Conservation (phyloP, 1,140 invertebrate species). For the Ridgeia piscesae region DNA sequence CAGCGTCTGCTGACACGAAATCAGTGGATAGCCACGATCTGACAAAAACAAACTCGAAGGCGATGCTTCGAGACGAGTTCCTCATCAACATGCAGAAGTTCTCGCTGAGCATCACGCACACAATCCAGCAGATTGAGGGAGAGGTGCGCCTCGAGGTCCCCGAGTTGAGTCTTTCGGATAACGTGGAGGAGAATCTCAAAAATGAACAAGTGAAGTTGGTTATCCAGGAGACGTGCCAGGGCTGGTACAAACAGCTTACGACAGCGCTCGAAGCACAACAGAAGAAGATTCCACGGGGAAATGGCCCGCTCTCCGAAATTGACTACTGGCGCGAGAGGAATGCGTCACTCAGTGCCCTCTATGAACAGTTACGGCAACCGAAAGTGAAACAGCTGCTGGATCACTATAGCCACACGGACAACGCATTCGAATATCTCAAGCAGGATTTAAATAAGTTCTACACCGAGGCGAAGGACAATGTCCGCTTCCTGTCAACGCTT, state of each 20-base stretch:
- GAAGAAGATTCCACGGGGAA: conserved; percentile 62
- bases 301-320: conserved; percentile 78
- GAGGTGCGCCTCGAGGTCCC: conserved; percentile 58
- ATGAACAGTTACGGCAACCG: conserved; percentile 77
- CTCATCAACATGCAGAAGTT: conserved; percentile 60
- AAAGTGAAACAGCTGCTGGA: conserved; percentile 67
- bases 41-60: conserved; percentile 42
- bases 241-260: conserved; percentile 55
- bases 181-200: conserved; percentile 49
- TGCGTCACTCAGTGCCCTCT: conserved; percentile 71
- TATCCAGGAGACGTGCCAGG: conserved; percentile 47
- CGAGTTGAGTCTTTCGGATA: conserved; percentile 45
- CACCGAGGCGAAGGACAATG: conserved; percentile 79
- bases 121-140: conserved; percentile 59
- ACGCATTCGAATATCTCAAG: conserved; percentile 27
- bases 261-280: conserved; percentile 51
- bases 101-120: conserved; percentile 53
- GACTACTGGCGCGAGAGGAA: conserved; percentile 80
- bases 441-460: conserved; percentile 69
- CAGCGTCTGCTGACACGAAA: background rate
- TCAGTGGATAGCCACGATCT: conserved; percentile 27
- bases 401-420: conserved; percentile 61
- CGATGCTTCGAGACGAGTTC: conserved; percentile 59
- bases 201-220: conserved; percentile 49
- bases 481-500: conserved; percentile 77